Conservation (phyloP, 2,888 invertebrate species). For the Polietes domitor region DNA sequence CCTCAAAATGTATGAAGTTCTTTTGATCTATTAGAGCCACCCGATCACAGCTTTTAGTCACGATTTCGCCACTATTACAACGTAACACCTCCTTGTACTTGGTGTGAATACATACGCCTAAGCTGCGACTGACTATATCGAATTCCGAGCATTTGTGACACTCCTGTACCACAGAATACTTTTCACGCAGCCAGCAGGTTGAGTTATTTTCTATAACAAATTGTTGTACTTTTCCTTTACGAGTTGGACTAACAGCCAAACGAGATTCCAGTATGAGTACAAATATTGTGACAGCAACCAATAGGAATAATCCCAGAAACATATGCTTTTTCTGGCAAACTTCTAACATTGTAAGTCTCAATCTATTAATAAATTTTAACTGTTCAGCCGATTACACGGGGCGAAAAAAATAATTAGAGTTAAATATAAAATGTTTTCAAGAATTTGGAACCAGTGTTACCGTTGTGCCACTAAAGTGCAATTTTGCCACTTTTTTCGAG, state of each 20-base stretch:
- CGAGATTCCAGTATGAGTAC: slow-evolving; percentile 91
- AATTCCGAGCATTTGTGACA: slow-evolving; percentile 94
- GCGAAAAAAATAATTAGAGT: too few relatives aligned
- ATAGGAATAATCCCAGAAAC: slow-evolving; percentile 88
- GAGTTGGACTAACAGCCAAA: slow-evolving; percentile 71
- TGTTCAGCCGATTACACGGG: too few relatives aligned
- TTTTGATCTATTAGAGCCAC: slow-evolving; percentile 92
- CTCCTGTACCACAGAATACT: slow-evolving; percentile 86
- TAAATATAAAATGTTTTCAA: too few relatives aligned
- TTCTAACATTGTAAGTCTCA: slow-evolving; percentile 94
- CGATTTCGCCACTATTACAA: slow-evolving; percentile 90
- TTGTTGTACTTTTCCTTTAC: slow-evolving; percentile 77
- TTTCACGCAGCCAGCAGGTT: slow-evolving; percentile 88
- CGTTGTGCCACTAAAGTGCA: too few relatives aligned
- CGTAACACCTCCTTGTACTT: slow-evolving; percentile 91
- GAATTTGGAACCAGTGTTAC: too few relatives aligned
- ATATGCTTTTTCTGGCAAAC: slow-evolving; percentile 92
- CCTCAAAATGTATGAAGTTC: slow-evolving; percentile 83
- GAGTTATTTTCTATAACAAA: slow-evolving; percentile 89
- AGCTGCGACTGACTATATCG: slow-evolving; percentile 90
- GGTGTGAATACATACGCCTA: slow-evolving; percentile 91
- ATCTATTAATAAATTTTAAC: too few relatives aligned
- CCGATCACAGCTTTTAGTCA: slow-evolving; percentile 92
- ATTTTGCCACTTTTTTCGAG: too few relatives aligned
- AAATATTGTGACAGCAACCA: slow-evolving; percentile 90